Evolutionary conservation across 2,888 invertebrate species (phyloP), one percentile per base, ranked within the genome.

Genomic region (Drosophila recens): DNA sequence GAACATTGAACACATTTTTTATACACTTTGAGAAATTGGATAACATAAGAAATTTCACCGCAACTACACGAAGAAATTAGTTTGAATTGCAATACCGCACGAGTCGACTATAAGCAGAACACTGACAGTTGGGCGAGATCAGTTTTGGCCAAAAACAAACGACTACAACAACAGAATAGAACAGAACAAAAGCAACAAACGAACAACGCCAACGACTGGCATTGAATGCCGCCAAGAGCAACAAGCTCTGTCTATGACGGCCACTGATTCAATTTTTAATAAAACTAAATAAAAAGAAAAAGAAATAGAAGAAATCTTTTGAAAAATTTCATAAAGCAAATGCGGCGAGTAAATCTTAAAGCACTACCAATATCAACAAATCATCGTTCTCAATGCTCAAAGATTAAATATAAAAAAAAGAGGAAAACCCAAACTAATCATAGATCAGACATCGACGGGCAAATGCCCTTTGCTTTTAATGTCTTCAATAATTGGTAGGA

Each of bases 111-210:
- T 82, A 72, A 87, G 78, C 82, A 54, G 82, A 79, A 86, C 88
- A 86, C 90, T 90, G 90, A 90, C 90, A 90, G 82, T 90, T 90
- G 82, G 81, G 87, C 85, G 89, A 90, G 88, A 90, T 90, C 90
- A 90, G 90, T 90, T 89, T 90, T 90, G 88, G 77, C 79, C 80
- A 90, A 89, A 85, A 30, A 66, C 75, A 80, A 76, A 59, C 82
- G 84, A 88, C 89, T 79, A 81, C 79, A 79, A 85, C 74, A 80
- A 80, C 79, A 79, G 68, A 63, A 57, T 69, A 75, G 62, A 63
- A 57, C 70, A 75, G 63, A 52, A 56, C 74, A 79, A 69, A 46
- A 71, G 54, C 73, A 76, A 72, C 67, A 73, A 72, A 65, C 70
- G 46, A 57, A 27, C 46, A 72, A 73, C 74, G 76, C 76, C 74